Evolutionary conservation across 2,888 invertebrate species (phyloP).

Genomic region (Tinea semifulvella): DNA sequence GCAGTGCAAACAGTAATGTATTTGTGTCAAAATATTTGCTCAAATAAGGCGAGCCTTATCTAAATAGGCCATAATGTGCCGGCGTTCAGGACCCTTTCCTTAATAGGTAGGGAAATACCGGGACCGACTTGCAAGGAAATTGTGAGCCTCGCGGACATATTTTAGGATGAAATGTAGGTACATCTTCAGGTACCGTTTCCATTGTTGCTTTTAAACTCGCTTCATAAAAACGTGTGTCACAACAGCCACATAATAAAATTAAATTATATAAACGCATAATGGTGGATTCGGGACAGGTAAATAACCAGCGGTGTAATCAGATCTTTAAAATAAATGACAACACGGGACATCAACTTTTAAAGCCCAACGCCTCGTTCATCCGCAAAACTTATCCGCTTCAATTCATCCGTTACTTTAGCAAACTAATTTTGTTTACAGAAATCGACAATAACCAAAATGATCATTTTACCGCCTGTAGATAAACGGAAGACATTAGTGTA

Average conservation of each 20-base stretch:
- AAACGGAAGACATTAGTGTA: too few species aligned
- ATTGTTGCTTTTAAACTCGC: not conserved
- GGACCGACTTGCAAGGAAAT: constrained; percentile 9
- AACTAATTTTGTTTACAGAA: too few species aligned
- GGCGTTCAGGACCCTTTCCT: not conserved
- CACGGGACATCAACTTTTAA: not conserved
- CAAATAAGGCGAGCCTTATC: constrained; percentile 28
- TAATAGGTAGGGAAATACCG: constrained; percentile 12
- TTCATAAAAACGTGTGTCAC: too few species aligned
- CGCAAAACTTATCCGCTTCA: not conserved
- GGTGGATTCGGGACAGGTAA: too few species aligned
- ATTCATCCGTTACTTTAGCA: too few species aligned
- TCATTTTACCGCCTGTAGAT: too few species aligned
- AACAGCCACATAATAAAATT: too few species aligned
- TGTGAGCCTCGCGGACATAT: not conserved
- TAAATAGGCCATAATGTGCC: constrained; percentile 28
- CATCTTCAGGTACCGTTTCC: not conserved
- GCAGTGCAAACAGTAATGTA: constrained; percentile 11
- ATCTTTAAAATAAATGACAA: not conserved
- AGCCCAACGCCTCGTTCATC: not conserved
- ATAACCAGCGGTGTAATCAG: not conserved
- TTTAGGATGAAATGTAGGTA: not conserved
- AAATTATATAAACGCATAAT: too few species aligned
- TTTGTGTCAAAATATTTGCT: constrained; percentile 14
- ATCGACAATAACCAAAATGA: too few species aligned